Evolutionary conservation across 53 echinoderm and acorn worm species (phyloP), one percentile per base, ranked within the genome.

Genomic region (Henricia sp.): DNA sequence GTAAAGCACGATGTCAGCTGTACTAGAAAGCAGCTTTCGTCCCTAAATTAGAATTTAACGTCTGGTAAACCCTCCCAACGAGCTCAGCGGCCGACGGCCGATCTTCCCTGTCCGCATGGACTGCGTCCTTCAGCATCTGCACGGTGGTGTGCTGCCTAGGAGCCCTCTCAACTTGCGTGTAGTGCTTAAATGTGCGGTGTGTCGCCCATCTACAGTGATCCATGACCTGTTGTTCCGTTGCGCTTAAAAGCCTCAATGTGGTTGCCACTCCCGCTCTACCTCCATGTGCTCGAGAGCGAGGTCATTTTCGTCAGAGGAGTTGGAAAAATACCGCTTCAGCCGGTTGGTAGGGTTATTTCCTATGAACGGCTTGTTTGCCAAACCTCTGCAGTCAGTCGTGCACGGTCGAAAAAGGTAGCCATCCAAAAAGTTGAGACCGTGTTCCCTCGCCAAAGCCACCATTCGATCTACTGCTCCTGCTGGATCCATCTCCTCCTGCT

Each of bases 151-250:
- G 38, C 5, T 6, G 39, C 25, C 41, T 68, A 10, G 6, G 32
- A 5, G 36, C 36, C 36, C 20, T 66, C 20, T 66, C 36, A 4
- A 66, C 17, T 37, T 29, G 1, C 4, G 37, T 4, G 66, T 66
- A 66, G 36, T 66, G 66, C 66, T 66, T 27, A 32, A 33, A 66
- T 12, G 1, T 66, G 34, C 6, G 32, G 34, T 25, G 32, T 17
- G 55, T 12, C 4, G 55, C 55, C 55, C 55, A 55, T 55, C 55
- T 55, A 24, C 55, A 55, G 23, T 55, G 55, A 17, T 55, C 55
- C 55, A 55, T 55, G 55, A 55, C 55, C 55, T 55, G 55, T 17
- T 55, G 55, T 24, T 55, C 55, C 17, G 55, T 60, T 3, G 62
- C 62, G 12, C 55, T 21, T 55, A 55, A 55, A 12, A 55, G 21